Conservation (phyloP, 1,140 invertebrate genomes). For the Geopemphigus sp. region DNA sequence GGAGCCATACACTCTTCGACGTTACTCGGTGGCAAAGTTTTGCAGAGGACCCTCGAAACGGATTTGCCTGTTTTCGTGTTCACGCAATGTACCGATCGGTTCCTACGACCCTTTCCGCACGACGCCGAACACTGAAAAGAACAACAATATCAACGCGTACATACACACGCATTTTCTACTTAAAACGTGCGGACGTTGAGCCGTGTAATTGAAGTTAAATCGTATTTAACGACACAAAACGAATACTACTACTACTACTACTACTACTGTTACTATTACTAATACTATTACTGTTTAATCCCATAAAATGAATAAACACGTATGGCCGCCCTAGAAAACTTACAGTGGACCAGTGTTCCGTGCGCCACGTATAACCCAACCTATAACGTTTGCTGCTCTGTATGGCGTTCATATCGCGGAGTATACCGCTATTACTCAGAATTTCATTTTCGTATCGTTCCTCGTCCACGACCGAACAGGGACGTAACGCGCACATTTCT, state of each 20-base stretch:
- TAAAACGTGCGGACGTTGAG: too few species aligned
- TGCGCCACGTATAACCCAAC: slow-evolving; percentile 29
- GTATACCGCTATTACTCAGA: background rate
- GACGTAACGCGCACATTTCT: slow-evolving; percentile 39
- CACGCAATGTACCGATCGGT: slow-evolving; percentile 65
- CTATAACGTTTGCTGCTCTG: slow-evolving; percentile 15
- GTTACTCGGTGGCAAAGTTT: slow-evolving; percentile 18
- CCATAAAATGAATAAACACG: too few species aligned
- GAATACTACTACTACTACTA: too few species aligned
- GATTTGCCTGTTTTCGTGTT: slow-evolving; percentile 26
- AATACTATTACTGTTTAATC: too few species aligned
- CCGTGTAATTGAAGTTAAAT: too few species aligned
- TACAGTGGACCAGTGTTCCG: slow-evolving; percentile 34
- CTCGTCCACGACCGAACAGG: slow-evolving; percentile 17
- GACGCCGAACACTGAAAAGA: slow-evolving; percentile 66
- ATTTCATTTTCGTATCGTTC: slow-evolving; percentile 29
- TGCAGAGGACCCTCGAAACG: background rate
- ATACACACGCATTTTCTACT: too few species aligned
- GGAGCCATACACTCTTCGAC: slow-evolving; percentile 19
- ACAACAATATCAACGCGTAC: background rate
- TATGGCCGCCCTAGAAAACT: too few species aligned
- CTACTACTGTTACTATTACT: too few species aligned
- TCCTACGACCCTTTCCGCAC: slow-evolving; percentile 68
- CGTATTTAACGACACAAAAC: too few species aligned
- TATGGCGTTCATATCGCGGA: background rate